Base-by-base conservation (phyloP, 2,797 vertebrate species). In the Crax fasciolata region DNA sequence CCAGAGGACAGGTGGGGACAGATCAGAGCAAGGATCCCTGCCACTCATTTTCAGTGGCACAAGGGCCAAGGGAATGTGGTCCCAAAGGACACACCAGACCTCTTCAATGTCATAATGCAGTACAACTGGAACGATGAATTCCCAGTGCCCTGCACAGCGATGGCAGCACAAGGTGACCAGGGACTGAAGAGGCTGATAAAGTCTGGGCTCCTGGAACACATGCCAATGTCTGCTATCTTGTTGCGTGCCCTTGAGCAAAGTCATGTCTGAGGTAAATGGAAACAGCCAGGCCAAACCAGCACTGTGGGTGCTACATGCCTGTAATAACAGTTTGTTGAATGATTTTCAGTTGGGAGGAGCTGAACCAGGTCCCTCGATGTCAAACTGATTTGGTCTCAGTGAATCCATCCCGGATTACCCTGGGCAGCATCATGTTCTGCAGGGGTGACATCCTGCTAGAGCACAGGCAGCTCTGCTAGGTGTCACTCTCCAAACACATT, bases 181-280 rank as follows among this genome's bases (percentile, higher is more conserved):
- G 27, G 74, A 30, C 67, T 15, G 51, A 23, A 75, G 51, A 48
- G 52, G 43, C 48, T 35, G 54, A 35, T 54, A 41, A 2, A 76
- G 57, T 1, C 83, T 21, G 20, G 54, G 58, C 71, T 2, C 61
- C 35, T 0, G 32, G 84, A 51, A 49, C 32, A 1, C 0, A 17
- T 65, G 92, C 84, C 86, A 87, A 1, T 25, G 6, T 11, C 49
- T 61, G 77, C 84, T 89, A 2, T 61, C 89, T 79, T 2, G 1
- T 15, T 55, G 24, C 3, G 41, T 28, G 93, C 21, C 96, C 95
- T 93, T 91, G 82, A 52, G 72, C 93, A 92, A 93, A 90, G 92
- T 82, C 78, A 4, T 8, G 15, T 5, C 68, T 43, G 61, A 61
- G 57, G 72, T 14, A n/a, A 76, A 75, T 4, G 72, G 74, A 16